Evolutionary conservation across 2,797 vertebrate genomes (phyloP), one percentile per base, ranked within the genome.

Genomic region (Columba guinea): DNA sequence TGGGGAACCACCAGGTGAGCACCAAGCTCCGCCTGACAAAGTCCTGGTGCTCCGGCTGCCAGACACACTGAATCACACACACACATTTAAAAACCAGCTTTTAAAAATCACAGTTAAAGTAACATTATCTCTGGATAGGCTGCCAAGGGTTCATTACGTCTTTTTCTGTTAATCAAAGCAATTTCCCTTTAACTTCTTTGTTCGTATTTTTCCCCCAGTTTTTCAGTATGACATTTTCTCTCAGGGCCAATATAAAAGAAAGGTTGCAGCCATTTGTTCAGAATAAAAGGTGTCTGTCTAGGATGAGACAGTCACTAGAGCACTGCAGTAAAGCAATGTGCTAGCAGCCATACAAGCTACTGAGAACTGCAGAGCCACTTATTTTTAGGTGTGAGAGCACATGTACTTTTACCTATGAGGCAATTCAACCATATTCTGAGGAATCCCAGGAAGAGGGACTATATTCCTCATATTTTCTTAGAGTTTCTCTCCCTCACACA

Each of bases 91-190:
- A 92, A 91, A 20, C 5, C 55, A 88, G 62, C 48, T 86, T 76
- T 91, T 86, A 63, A 5, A 73, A 79, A 86, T 52, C 0, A 0
- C 65, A 62, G 48, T 62, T 75, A 62, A 86, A 90, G 69, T 46
- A 81, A 46, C 5, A 0, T 79, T 90, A 73, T 89, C 86, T 91
- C 94, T 94, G 69, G 69, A 65, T 30, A 19, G 21, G 59, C 73
- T 93, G 84, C 51, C 87, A 93, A 76, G 70, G 64, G 37, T 63
- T 94, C 85, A 55, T 92, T 81, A 87, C 80, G 53, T 63, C 53
- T 79, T 89, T 78, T 60, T 84, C 80, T 87, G 63, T 59, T 93
- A 87, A 91, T 88, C 83, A 91, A 49, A 94, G 91, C 67, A 34
- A 86, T 95, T 93, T 81, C 70, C 65, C 44, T 76, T 88, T 75